phyloP scores from a whole-genome alignment of 1,140 invertebrate species.

The Caenorhabditis latens region DNA sequence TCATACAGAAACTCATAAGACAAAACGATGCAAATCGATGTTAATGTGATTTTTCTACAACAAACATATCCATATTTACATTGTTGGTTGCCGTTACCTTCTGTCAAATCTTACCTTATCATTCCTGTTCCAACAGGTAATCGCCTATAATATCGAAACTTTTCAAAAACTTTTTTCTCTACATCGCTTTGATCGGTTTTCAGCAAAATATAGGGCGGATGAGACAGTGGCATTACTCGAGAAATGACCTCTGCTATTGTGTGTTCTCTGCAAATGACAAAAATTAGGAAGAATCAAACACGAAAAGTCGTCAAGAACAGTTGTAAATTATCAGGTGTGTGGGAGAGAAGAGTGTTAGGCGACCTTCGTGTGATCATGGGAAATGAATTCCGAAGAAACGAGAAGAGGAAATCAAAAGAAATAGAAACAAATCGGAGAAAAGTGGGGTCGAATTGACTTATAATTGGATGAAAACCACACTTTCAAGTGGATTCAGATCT shows the following conservation, averaged over 20 bases:
- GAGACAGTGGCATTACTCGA: conserved; percentile 39
- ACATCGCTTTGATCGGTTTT: conserved; percentile 39
- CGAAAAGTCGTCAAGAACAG: conserved; percentile 36
- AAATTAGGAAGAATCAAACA: not conserved
- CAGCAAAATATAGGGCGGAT: conserved; percentile 41
- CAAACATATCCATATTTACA: not conserved
- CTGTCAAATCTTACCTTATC: not conserved
- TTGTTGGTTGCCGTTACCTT: not conserved
- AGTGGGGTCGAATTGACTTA: conserved; percentile 42
- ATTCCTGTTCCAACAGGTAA: conserved; percentile 36
- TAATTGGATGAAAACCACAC: conserved; percentile 40
- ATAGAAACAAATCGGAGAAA: conserved; percentile 39
- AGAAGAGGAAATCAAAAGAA: conserved; percentile 14
- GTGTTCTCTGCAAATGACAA: conserved; percentile 33
- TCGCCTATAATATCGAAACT: conserved; percentile 33
- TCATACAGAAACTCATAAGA: too few species aligned
- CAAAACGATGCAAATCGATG: too few species aligned
- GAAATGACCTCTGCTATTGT: conserved; percentile 9
- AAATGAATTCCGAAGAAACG: conserved; percentile 37
- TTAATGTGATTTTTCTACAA: not conserved
- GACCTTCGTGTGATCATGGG: conserved; percentile 45
- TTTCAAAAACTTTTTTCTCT: conserved; percentile 24
- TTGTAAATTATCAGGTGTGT: conserved; percentile 49
- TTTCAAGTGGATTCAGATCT: conserved; percentile 30
- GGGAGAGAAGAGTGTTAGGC: conserved; percentile 10